Evolutionary conservation across 2,888 invertebrate species (phyloP), one percentile per base, ranked within the genome.

Genomic region (Oligia strigilis): DNA sequence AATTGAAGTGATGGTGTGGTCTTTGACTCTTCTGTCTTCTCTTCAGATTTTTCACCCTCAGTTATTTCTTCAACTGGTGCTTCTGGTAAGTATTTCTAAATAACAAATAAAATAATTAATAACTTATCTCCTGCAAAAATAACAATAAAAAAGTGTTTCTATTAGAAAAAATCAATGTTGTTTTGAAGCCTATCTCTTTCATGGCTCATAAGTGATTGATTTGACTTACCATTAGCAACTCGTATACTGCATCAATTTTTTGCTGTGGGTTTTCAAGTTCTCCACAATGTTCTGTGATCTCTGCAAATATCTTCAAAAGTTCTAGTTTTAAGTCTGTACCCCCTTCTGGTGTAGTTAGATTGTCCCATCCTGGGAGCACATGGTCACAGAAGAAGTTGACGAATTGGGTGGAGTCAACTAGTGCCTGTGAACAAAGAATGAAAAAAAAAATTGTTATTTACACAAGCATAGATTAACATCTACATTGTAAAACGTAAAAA

Each of bases 1-100:
- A 99, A 99, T 93, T 99, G 98, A 72, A 99, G 97, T 82, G 98
- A 98, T n/a, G 99, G 99, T 85, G 98, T 97, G 69, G 98, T 96
- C 65, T 95, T 93, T 9, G 87, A 75, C 46, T 96, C 96, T 80
- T 96, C 96, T 64, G 90, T 46, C 94, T 94, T 94, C 11, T 92
- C 93, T 75, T 93, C 92, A 13, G 91, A 65, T 75, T 93, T 93
- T 75, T 97, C 97, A 74, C 85, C 87, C 11, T 97, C 97, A 86
- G 97, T 97, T 29, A 90, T 91, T 78, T 92, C 88, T 87, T 98
- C 98, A 76, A 98, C 95, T 77, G 99, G 98, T 36, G 99, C 99
- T 88, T 98, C 97, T 8, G 99, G 99, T 98, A 99, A 98, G 92
- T 98, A 99, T 88, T 98, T 98, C 99, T 99, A 93, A 62, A 95